Base-by-base conservation (phyloP, 2,113 vertebrate genomes). In the Psephotus haematonotus region DNA sequence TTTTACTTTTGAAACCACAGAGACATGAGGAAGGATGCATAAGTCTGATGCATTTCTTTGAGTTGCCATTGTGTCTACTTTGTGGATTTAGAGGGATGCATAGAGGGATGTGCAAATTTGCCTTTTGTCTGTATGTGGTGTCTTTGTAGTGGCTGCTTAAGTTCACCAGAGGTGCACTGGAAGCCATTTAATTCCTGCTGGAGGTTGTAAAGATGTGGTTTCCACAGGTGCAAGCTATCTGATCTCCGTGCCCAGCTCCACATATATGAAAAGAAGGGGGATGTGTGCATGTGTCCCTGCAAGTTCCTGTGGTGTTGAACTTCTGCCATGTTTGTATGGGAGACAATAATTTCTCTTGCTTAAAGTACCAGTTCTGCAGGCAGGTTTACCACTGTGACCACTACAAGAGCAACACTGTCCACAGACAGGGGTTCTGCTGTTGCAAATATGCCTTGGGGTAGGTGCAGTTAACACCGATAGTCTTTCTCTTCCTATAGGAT, bases 41-140 rank as follows among this genome's bases (percentile, higher is more conserved):
- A 55, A 68, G 35, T 22, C 0, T 1, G 0, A 47, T 16, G 29
- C 0, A 0, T 35, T 47, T 75, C 53, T 81, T 41, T 19, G 47
- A 49, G 55, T 15, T 55, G 24, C 11, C 24, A 9, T 28, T 31
- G 28, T 5, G 9, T 39, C 46, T 33, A 12, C 33, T 50, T 50
- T 44, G 47, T 39, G 46, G 7, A 31, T 62, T 22, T n/a, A 15
- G n/a, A 37, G 37, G 8, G 37, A 37, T 5, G 13, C 11, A 2
- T 8, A 44, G 27, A 43, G 29, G 25, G 6, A 37, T 1, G 1
- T 17, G 47, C 1, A 10, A 27, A 63, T 41, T 14, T 69, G 46
- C 47, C 31, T 62, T 62, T 31, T 3, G 3, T 18, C 53, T 16
- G 17, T 16, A 35, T 1, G 3, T 52, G 69, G 29, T 17, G 22